phyloP scores from a whole-genome alignment of 2,113 vertebrate genomes.

The Nothoprocta perdicaria region DNA sequence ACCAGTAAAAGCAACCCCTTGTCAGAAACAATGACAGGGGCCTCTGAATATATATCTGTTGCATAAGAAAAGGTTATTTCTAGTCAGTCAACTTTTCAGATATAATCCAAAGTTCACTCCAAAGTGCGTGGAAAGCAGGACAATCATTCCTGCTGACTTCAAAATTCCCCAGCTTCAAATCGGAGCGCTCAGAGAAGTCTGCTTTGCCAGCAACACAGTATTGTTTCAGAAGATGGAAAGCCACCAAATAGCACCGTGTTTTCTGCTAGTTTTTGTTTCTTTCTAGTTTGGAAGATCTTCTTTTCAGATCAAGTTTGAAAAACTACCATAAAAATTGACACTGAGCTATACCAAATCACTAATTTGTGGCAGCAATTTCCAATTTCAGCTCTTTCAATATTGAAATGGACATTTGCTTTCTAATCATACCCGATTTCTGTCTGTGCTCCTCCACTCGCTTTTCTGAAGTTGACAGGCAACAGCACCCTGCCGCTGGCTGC shows the following conservation, averaged over 20 bases:
- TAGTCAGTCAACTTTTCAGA: not conserved
- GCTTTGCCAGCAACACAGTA: not conserved
- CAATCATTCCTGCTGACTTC: not conserved
- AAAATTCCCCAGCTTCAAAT: not conserved
- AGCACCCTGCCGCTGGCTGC: not conserved
- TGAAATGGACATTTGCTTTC: fast-evolving
- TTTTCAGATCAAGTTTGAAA: not conserved
- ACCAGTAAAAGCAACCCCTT: not conserved
- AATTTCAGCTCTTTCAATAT: not conserved
- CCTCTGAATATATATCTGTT: not conserved
- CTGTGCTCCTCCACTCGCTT: not conserved
- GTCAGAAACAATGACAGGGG: not conserved
- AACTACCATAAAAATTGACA: not conserved
- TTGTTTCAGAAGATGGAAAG: not conserved
- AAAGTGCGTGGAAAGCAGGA: not conserved
- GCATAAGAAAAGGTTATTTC: not conserved
- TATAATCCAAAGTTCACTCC: not conserved
- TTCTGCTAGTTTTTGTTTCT: not conserved
- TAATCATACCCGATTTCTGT: not conserved
- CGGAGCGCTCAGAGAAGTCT: not conserved
- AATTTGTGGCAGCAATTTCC: not conserved
- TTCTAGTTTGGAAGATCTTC: not conserved
- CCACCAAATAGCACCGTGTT: not conserved
- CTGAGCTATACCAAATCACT: not conserved
- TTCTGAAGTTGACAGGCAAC: not conserved